Conservation (phyloP, 2,797 vertebrate genomes). For the Trachops cirrhosus region DNA sequence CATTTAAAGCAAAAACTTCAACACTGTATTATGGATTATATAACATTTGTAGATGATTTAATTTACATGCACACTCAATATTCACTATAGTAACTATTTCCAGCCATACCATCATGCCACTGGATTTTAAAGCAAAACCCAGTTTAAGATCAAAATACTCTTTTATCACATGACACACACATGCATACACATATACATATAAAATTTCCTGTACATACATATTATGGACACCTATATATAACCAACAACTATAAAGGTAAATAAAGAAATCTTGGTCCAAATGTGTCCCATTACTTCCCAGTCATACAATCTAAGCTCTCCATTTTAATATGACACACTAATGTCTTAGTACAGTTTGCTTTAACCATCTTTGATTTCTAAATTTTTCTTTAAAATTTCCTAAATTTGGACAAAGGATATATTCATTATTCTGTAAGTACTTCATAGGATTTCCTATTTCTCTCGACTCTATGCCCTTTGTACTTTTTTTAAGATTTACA, state of each 20-base stretch:
- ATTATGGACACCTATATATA: neutral
- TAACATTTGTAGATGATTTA: neutral
- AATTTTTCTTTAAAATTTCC: neutral
- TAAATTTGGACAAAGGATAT: neutral
- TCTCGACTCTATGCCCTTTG: neutral
- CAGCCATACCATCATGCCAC: neutral
- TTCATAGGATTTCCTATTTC: neutral
- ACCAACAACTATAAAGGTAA: neutral
- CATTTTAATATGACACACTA: neutral
- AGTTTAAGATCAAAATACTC: neutral
- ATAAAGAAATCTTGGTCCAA: neutral
- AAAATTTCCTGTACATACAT: neutral
- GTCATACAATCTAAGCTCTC: neutral
- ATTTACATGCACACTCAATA: neutral
- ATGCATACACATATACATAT: neutral
- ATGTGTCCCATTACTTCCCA: neutral
- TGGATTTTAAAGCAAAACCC: constrained; percentile 15
- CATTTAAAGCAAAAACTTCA: neutral
- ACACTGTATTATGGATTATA: neutral
- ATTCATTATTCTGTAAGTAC: neutral
- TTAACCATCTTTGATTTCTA: neutral
- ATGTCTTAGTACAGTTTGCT: neutral
- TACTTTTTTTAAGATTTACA: neutral
- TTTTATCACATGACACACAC: neutral
- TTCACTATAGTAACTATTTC: neutral